Evolutionary conservation across 2,888 invertebrate genomes (phyloP).

Genomic region (Odontothrips loti): DNA sequence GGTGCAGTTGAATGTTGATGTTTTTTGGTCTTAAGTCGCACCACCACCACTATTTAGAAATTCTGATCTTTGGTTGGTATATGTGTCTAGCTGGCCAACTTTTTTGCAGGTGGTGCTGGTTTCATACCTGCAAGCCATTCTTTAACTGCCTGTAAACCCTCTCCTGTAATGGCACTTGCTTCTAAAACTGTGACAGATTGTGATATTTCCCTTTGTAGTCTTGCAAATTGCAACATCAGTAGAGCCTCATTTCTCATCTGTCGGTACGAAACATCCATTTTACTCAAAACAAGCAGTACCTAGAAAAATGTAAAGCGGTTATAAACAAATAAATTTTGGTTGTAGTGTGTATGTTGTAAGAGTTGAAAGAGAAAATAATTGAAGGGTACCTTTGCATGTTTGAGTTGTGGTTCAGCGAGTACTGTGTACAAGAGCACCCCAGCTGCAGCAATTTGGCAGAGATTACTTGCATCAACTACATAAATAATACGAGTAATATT

Average conservation of each 20-base stretch:
- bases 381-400: constrained; percentile 57
- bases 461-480: constrained; percentile 77
- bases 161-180: constrained; percentile 67
- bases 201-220: constrained; percentile 63
- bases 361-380: constrained; percentile 11
- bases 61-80: neutral
- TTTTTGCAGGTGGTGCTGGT: neutral
- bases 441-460: constrained; percentile 81
- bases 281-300: constrained; percentile 68
- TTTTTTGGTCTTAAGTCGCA: neutral
- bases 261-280: constrained; percentile 81
- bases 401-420: constrained; percentile 65
- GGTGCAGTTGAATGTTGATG: too few relatives aligned
- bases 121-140: constrained; percentile 51
- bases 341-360: neutral
- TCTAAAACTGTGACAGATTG: constrained; percentile 67
- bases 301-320: constrained; percentile 40
- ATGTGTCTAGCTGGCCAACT: constrained; percentile 20
- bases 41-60: neutral
- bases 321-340: neutral
- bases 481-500: constrained; percentile 60
- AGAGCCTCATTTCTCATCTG: constrained; percentile 84
- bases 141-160: constrained; percentile 63
- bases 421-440: constrained; percentile 75
- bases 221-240: constrained; percentile 71